Base-by-base conservation (phyloP, 1,140 invertebrate genomes). In the Rhagoletis pomonella region DNA sequence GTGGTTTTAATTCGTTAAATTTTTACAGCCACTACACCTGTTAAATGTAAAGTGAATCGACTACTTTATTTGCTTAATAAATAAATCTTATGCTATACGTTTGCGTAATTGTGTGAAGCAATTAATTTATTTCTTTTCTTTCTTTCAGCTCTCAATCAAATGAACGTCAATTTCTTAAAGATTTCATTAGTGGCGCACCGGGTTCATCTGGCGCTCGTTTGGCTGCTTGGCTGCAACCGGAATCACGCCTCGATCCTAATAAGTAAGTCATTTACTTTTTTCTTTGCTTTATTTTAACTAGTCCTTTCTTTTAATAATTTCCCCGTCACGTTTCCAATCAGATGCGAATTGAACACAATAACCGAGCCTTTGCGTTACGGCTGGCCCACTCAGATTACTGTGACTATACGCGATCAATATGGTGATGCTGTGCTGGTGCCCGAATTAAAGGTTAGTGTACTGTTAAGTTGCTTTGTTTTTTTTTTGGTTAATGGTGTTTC, bases 211-310 rank as follows among this genome's bases (percentile, higher is more conserved):
- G 98, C 0, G 98, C 98, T 50, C 95, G 98, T 86, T 93, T 99
- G 85, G 98, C 98, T 1, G 96, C 97, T 93, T 99, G 98, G 98
- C 93, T 99, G 60, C 97, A 99, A 91, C 98, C 98, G 0, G 97
- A 98, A 90, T 96, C 98, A 10, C 97, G 97, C 87, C 96, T 99
- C 1, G 98, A 99, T 94, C 97, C 98, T 2, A 93, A 93, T 88
- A 94, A 95, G 87, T 93, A 95, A 88, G 90, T 88, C 29, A 84
- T 77, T 85, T 64, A 39, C 62, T 29, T 87, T 60, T n/a, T 77
- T 73, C 9, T 81, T 62, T 7, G 29, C n/a, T 29, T 73, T 42
- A 50, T 44, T 65, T 2, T 44, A 86, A 44, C 6, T 62, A 29
- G 3, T 9, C 5, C 59, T 44, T 58, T 42, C 4, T 19, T 55